phyloP scores from a whole-genome alignment of 2,113 vertebrate genomes.

The human region DNA sequence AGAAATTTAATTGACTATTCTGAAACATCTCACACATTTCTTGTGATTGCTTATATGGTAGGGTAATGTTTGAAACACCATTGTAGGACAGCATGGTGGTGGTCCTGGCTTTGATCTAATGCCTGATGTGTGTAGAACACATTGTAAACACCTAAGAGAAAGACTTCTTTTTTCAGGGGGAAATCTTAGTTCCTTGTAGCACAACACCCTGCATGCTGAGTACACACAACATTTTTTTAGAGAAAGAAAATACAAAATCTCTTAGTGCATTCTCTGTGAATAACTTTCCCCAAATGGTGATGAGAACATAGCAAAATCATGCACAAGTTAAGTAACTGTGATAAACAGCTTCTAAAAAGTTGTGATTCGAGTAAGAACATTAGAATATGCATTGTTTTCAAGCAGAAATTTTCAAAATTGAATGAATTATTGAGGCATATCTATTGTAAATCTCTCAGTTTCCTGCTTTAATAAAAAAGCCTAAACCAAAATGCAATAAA shows the following conservation, averaged over 20 bases:
- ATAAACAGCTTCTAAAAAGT: conserved; percentile 65
- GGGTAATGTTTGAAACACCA: neutral
- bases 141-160: neutral
- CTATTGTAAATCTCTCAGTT: neutral
- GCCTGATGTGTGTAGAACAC: neutral
- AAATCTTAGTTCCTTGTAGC: conserved; percentile 2
- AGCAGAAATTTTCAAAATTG: conserved; percentile 31
- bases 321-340: conserved; percentile 60
- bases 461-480: neutral
- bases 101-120: neutral
- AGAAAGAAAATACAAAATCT: conserved; percentile 42
- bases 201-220: neutral
- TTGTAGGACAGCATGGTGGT: neutral
- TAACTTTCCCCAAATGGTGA: conserved; percentile 72
- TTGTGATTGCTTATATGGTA: neutral
- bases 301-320: conserved; percentile 58
- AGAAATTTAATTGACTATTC: neutral
- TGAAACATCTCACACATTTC: neutral
- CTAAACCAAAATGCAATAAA: neutral
- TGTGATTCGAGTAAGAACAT: conserved; percentile 39
- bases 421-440: neutral
- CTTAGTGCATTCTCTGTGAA: conserved; percentile 67
- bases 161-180: neutral
- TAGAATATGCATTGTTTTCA: conserved; percentile 60
- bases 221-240: neutral